Conservation (phyloP, 2,113 vertebrate genomes). For the Callipepla squamata region DNA sequence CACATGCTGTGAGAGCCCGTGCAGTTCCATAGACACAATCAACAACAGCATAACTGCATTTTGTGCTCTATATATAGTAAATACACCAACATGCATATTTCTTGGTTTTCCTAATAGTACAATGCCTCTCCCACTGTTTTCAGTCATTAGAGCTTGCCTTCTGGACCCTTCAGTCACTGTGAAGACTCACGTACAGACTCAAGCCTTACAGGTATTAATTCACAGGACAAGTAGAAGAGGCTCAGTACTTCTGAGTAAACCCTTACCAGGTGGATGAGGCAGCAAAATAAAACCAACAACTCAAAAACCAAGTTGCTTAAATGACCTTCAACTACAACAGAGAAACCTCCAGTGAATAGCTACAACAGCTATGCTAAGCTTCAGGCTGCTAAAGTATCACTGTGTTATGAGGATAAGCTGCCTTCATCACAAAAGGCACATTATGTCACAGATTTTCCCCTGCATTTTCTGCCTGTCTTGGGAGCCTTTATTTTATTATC, state of each 20-base stretch:
- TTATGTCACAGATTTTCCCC: slow-evolving; percentile 4
- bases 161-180: neutral
- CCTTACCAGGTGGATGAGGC: neutral
- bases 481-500: slow-evolving; percentile 8
- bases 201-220: neutral
- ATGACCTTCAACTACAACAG: neutral
- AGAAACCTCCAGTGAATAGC: neutral
- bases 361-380: neutral
- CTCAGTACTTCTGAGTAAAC: neutral
- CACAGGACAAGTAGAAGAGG: neutral
- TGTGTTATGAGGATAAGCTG: neutral
- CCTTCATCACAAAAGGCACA: neutral
- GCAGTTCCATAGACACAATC: neutral
- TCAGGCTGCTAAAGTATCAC: neutral
- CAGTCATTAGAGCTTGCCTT: neutral
- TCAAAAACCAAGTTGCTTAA: neutral
- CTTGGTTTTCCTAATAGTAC: neutral
- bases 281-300: neutral
- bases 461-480: neutral
- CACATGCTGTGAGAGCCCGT: neutral
- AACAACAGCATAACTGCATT: neutral
- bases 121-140: rapidly evolving
- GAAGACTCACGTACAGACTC: neutral
- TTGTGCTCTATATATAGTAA: neutral
- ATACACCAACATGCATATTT: neutral